A percentile compares a stretch with the other conserved stretches of the same genome.
Evolutionary conservation across 92 coral and sea anemone species (phyloP).

Genomic region (Zoanthus sociatus): DNA sequence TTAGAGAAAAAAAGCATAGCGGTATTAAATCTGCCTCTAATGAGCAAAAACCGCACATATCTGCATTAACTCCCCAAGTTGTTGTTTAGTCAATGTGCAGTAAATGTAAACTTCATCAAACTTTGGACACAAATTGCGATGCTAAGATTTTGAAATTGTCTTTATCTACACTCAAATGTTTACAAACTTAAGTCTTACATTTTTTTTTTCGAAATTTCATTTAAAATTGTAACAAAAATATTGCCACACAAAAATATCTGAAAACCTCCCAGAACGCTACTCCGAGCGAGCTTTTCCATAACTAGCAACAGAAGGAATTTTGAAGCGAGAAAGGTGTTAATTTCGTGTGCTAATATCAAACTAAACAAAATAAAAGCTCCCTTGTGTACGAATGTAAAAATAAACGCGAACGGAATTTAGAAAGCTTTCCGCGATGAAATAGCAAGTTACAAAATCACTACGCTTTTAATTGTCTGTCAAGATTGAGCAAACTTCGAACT

Average conservation of each 20-base stretch:
- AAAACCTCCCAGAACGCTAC: slow-evolving; percentile 30
- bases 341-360: slow-evolving; percentile 67
- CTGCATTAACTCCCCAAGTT: background rate
- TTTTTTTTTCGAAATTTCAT: background rate
- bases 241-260: background rate
- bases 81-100: slow-evolving; percentile 47
- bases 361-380: slow-evolving; percentile 64
- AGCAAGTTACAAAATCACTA: slow-evolving; percentile 46
- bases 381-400: slow-evolving; percentile 52
- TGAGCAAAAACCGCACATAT: slow-evolving; percentile 44
- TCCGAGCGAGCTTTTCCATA: slow-evolving; percentile 52
- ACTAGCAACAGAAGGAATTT: slow-evolving; percentile 65
- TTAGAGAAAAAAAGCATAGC: slow-evolving; percentile 22
- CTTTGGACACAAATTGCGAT: slow-evolving; percentile 55
- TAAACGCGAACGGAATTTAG: slow-evolving; percentile 21
- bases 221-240: background rate
- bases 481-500: slow-evolving; percentile 45
- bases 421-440: slow-evolving; percentile 5
- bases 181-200: slow-evolving; percentile 15
- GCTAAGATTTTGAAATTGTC: slow-evolving; percentile 32
- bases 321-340: slow-evolving; percentile 64
- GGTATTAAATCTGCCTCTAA: slow-evolving; percentile 6
- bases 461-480: slow-evolving; percentile 32
- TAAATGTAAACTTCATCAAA: slow-evolving; percentile 42
- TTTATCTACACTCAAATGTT: slow-evolving; percentile 26